Percentiles rank a stretch among this genome's conserved stretches.
Conservation (phyloP, 2,113 vertebrate species). For the Azemiops feae region DNA sequence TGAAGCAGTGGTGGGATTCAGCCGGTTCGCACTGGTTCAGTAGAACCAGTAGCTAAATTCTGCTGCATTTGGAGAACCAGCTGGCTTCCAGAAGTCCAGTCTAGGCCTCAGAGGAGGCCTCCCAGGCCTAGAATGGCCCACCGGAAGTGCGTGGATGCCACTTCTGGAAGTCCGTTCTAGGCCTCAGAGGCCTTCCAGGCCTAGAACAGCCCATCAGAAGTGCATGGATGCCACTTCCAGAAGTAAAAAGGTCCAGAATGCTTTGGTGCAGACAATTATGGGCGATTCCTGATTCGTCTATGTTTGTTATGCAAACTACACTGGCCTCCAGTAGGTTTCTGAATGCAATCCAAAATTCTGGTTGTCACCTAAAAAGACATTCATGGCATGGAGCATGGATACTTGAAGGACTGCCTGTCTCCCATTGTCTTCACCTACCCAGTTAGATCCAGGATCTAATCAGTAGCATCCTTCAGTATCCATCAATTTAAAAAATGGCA, state of each 20-base stretch:
- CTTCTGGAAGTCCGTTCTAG: too few relatives aligned
- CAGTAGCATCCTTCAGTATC: background rate
- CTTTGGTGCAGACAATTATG: background rate
- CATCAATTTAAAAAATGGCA: background rate
- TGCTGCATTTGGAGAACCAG: too few relatives aligned
- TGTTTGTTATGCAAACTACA: background rate
- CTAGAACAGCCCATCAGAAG: too few relatives aligned
- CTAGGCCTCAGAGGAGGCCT: too few relatives aligned
- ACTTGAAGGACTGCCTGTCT: background rate
- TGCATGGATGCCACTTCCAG: too few relatives aligned
- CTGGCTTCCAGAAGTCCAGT: too few relatives aligned
- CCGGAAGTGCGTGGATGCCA: too few relatives aligned
- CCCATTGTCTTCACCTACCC: background rate
- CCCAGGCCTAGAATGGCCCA: too few relatives aligned
- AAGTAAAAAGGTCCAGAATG: background rate
- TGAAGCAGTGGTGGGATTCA: too few relatives aligned
- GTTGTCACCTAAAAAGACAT: background rate
- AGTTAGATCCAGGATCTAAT: background rate
- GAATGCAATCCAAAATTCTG: background rate
- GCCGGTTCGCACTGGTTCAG: too few relatives aligned
- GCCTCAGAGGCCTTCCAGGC: too few relatives aligned
- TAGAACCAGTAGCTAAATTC: too few relatives aligned
- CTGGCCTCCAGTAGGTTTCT: background rate
- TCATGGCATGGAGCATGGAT: background rate
- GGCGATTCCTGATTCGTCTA: background rate